Percentiles rank a stretch among this genome's conserved stretches.
Conservation (phyloP, 2,797 vertebrate genomes). For the Acanthopagrus latus region DNA sequence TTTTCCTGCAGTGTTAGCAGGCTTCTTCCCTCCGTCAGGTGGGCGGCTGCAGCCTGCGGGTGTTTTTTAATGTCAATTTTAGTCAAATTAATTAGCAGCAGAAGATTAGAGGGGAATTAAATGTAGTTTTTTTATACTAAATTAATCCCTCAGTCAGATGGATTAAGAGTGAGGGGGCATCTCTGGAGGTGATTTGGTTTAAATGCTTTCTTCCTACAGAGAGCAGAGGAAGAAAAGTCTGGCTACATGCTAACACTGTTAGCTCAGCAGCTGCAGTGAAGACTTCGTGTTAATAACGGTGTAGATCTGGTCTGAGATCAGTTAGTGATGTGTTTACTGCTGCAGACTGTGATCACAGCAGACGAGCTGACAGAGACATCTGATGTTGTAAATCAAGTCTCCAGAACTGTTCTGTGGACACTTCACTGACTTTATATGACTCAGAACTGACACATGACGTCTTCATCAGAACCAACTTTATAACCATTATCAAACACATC, state of each 20-base stretch:
- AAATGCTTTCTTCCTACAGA: background rate
- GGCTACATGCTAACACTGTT: no score
- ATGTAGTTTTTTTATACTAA: slow-evolving; percentile 9
- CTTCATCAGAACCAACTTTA: no score
- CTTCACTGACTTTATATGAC: no score
- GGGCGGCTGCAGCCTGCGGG: slow-evolving; percentile 10
- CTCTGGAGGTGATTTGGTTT: slow-evolving; percentile 1
- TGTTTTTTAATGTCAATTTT: slow-evolving; percentile 37
- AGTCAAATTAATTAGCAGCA: slow-evolving; percentile 59
- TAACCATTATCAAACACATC: no score
- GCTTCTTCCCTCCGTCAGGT: background rate
- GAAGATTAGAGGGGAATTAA: slow-evolving; percentile 60
- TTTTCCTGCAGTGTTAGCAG: slow-evolving; percentile 11
- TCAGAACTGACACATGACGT: no score
- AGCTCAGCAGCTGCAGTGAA: no score
- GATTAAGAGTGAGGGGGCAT: slow-evolving; percentile 23
- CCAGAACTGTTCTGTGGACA: no score
- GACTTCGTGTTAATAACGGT: background rate
- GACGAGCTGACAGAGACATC: no score
- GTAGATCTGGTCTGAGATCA: no score
- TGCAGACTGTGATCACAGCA: no score
- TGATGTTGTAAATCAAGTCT: no score
- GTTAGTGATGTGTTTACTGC: no score
- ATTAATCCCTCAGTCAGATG: slow-evolving; percentile 45
- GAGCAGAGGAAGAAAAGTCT: slow-evolving; percentile 9